Evolutionary conservation across 2,888 invertebrate genomes (phyloP).

Genomic region (Formica aserva): DNA sequence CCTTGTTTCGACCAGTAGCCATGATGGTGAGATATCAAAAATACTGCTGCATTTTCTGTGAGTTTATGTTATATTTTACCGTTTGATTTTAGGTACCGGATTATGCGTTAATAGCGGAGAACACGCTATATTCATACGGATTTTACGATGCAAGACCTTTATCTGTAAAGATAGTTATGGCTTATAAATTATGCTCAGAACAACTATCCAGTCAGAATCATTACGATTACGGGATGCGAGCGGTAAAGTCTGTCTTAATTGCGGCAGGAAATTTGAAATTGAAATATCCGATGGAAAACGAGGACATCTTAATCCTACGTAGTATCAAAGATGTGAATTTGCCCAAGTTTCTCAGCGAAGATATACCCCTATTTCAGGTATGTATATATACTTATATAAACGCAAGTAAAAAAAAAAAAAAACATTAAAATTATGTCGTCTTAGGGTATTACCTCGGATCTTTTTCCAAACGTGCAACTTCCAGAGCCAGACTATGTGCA

Average conservation of each 20-base stretch:
- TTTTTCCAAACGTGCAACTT: conserved; percentile 88
- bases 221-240: conserved; percentile 90
- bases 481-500: conserved; percentile 92
- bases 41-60: not conserved
- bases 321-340: conserved; percentile 90
- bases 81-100: conserved; percentile 86
- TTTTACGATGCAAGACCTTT: conserved; percentile 88
- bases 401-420: not conserved
- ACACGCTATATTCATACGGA: conserved; percentile 88
- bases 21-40: conserved; percentile 87
- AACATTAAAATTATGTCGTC: conserved; percentile 57
- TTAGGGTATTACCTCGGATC: conserved; percentile 89
- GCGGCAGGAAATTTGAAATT: conserved; percentile 89
- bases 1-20: conserved; percentile 88
- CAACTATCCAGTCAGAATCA: conserved; percentile 89
- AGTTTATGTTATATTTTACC: not conserved
- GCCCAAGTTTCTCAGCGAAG: conserved; percentile 88
- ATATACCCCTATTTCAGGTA: conserved; percentile 88
- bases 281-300: conserved; percentile 88
- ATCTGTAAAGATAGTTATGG: conserved; percentile 89
- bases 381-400: conserved; percentile 45
- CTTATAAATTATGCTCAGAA: conserved; percentile 89
- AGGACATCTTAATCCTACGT: conserved; percentile 88
- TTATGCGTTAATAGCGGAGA: conserved; percentile 88
- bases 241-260: conserved; percentile 89